Percentiles rank a stretch among this genome's conserved stretches.
phyloP scores from a whole-genome alignment of 2,888 invertebrate genomes.

The Eupithecia abbreviata region DNA sequence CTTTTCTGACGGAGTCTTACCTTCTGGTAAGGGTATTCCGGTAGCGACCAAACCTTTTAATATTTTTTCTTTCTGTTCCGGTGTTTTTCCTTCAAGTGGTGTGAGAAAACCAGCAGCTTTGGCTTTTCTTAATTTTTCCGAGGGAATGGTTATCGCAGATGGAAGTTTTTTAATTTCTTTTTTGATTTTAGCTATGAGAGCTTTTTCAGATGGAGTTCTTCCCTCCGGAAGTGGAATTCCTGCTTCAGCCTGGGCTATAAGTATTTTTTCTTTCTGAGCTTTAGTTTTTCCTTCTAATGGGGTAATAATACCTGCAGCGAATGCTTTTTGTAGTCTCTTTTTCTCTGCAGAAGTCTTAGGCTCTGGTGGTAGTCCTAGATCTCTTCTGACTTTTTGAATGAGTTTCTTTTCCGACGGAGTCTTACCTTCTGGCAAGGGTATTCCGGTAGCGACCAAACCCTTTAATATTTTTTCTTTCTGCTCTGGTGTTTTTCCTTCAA shows the following conservation, averaged over 20 bases:
- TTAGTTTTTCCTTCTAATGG: constrained; percentile 37
- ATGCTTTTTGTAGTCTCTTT: too few relatives aligned
- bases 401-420: too few relatives aligned
- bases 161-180: constrained; percentile 15
- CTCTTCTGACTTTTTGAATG: too few relatives aligned
- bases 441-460: too few relatives aligned
- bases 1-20: too few relatives aligned
- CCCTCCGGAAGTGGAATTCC: too few relatives aligned
- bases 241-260: too few relatives aligned
- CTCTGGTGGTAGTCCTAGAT: too few relatives aligned
- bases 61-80: constrained; percentile 49
- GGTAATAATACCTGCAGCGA: not conserved
- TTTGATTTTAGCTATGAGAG: constrained; percentile 37
- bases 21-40: too few relatives aligned
- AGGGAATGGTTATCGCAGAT: constrained; percentile 23
- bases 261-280: constrained; percentile 38
- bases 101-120: constrained; percentile 51
- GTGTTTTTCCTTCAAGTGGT: constrained; percentile 50
- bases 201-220: constrained; percentile 33
- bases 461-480: constrained; percentile 44
- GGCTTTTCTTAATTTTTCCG: constrained; percentile 44
- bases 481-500: constrained; percentile 44
- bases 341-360: too few relatives aligned
- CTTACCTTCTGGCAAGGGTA: too few relatives aligned
- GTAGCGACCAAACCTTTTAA: constrained; percentile 12